phyloP scores from a whole-genome alignment of 2,113 vertebrate genomes.

The Chlamydotis undulata region DNA sequence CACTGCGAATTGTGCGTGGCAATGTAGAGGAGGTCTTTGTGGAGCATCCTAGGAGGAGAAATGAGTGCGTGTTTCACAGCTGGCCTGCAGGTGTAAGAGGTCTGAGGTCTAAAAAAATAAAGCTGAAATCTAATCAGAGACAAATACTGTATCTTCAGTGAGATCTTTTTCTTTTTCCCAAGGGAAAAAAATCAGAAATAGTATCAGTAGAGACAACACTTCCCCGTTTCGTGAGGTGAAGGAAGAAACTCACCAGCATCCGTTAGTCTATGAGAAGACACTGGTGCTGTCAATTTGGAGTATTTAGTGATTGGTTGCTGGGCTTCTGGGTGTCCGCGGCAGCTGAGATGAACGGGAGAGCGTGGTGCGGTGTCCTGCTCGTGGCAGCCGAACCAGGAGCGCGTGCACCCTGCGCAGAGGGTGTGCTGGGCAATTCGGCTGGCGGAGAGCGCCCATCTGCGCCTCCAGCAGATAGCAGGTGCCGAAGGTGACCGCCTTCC shows the following conservation, averaged over 20 bases:
- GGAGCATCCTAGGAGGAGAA: neutral
- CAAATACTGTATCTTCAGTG: neutral
- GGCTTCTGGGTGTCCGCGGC: neutral
- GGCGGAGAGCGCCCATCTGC: accelerated
- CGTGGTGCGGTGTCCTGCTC: too few relatives aligned
- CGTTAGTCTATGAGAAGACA: neutral
- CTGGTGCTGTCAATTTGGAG: neutral
- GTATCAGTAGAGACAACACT: neutral
- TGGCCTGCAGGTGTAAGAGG: neutral
- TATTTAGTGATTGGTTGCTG: neutral
- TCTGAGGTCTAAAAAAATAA: neutral
- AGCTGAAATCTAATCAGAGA: neutral
- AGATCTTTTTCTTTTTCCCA: neutral
- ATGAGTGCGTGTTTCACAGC: neutral
- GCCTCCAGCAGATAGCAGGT: neutral
- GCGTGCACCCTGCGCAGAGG: neutral
- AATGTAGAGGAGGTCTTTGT: neutral
- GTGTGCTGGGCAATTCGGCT: accelerated
- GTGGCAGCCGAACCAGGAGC: accelerated
- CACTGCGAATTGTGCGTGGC: neutral
- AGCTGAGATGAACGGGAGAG: neutral
- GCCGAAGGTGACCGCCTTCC: accelerated
- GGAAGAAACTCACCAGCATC: neutral
- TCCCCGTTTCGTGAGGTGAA: neutral
- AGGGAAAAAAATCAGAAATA: neutral